Base-by-base conservation (phyloP, 2,888 invertebrate genomes). In the Andrena marginata region DNA sequence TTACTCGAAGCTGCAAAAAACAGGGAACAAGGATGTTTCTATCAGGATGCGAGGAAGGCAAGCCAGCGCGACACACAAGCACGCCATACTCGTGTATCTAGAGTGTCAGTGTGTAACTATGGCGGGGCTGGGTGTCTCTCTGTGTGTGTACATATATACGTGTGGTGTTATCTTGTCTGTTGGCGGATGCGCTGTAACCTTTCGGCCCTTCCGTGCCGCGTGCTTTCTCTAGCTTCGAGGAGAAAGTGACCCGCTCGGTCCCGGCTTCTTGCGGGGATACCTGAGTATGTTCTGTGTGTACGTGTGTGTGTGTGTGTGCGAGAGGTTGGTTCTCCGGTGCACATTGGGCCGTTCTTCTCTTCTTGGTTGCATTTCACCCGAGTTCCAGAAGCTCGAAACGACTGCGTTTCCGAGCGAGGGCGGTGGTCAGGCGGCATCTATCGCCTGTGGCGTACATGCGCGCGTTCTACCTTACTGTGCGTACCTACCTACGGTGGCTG, bases 1-100 rank as follows among this genome's bases (percentile, higher is more conserved):
- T 99, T 96, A 99, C 99, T 96, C 99, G 98, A 96, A 99, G 97
- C 99, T 99, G 99, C 96, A 98, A 98, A 96, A 96, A 96, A 96
- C 95, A 95, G 95, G 95, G 95, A 94, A 94, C 51, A 76, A 42
- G 94, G 94, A 94, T 92, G 92, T 93, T 93, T 93, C 94, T 92
- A 94, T 92, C 93, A 90, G 93, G 93, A 93, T 90, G 90, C 92
- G 93, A 93, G 93, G 91, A 92, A 56, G 91, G 92, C 91, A 92
- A 91, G 92, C 92, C 91, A 93, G 92, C 92, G 92, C 92, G 91
- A 92, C 92, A 93, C 92, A 92, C 91, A 92, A 93, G 91, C 92
- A 90, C 90, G 90, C 90, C 88, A 87, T 89, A 80, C 80, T 88
- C 76, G 80, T 81, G 80, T 81, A 83, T 75, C 72, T 80, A 67